A percentile compares a stretch with the other conserved stretches of the same genome.
phyloP scores from a whole-genome alignment of 2,113 vertebrate species.

The Scolopax mira region DNA sequence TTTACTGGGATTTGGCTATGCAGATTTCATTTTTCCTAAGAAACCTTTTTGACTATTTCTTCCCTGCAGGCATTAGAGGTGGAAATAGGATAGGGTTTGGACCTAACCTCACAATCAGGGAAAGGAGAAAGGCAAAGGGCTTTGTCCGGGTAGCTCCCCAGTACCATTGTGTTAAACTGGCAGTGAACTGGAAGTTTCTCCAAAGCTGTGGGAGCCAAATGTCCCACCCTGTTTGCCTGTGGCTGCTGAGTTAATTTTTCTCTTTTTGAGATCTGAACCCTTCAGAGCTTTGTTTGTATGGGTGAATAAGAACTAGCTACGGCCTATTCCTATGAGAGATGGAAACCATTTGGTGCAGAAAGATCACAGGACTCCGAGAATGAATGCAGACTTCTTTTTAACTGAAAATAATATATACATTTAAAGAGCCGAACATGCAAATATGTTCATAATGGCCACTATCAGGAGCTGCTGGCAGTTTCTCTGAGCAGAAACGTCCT shows the following conservation, averaged over 20 bases:
- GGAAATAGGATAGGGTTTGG: background rate
- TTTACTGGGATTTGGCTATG: background rate
- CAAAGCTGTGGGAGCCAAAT: background rate
- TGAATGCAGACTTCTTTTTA: background rate
- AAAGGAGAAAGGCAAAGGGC: background rate
- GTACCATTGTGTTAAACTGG: background rate
- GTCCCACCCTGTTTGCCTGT: background rate
- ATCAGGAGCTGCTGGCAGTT: background rate
- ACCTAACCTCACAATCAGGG: background rate
- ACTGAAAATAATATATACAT: background rate
- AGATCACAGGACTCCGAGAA: background rate
- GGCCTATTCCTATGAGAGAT: background rate
- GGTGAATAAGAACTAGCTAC: background rate
- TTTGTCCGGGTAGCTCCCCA: background rate
- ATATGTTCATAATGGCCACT: background rate
- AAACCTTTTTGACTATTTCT: background rate
- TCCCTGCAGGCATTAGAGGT: background rate
- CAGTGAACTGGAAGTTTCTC: background rate
- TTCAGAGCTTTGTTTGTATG: background rate
- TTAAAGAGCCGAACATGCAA: background rate
- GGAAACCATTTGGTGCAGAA: background rate
- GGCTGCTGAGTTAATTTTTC: background rate
- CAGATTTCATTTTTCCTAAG: background rate
- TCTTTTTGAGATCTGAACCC: background rate
- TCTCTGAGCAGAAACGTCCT: background rate